Percentiles rank a stretch among this genome's conserved stretches.
Evolutionary conservation across 2,797 vertebrate genomes (phyloP).

Genomic region (Siniperca scherzeri): DNA sequence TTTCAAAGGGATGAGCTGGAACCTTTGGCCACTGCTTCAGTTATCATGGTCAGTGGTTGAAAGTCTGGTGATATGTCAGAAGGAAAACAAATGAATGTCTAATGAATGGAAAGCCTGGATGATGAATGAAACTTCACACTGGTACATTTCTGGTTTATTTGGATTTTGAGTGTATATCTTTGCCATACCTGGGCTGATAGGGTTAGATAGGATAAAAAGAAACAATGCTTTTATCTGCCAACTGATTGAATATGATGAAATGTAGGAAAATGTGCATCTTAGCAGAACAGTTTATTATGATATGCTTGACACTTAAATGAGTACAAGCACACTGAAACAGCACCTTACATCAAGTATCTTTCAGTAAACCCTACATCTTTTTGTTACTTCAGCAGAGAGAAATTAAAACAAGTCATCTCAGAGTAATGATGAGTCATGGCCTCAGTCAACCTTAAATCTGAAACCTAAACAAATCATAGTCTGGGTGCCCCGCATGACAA

Average conservation of each 20-base stretch:
- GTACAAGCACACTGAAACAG: slow-evolving; percentile 8
- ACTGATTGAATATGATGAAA: slow-evolving; percentile 50
- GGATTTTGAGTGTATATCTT: slow-evolving; percentile 74
- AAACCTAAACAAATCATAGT: slow-evolving; percentile 87
- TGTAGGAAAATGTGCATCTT: slow-evolving; percentile 19
- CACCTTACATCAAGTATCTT: slow-evolving; percentile 25
- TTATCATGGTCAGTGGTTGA: slow-evolving; percentile 83
- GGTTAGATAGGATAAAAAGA: slow-evolving; percentile 53
- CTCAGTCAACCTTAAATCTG: slow-evolving; percentile 84
- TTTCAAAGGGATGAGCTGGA: slow-evolving; percentile 83
- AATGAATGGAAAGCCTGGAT: slow-evolving; percentile 78
- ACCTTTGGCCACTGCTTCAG: slow-evolving; percentile 85
- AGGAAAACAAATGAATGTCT: slow-evolving; percentile 78
- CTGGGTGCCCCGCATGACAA: slow-evolving; percentile 83
- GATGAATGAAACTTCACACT: slow-evolving; percentile 74
- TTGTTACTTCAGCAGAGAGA: slow-evolving; percentile 60
- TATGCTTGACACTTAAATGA: slow-evolving; percentile 29
- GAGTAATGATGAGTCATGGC: slow-evolving; percentile 87
- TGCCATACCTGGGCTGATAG: slow-evolving; percentile 49
- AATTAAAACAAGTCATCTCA: slow-evolving; percentile 82
- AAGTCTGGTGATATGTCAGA: slow-evolving; percentile 78
- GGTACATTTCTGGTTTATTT: slow-evolving; percentile 78
- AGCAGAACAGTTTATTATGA: slow-evolving; percentile 18
- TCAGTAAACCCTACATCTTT: slow-evolving; percentile 39
- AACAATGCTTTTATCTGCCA: slow-evolving; percentile 43